Evolutionary conservation across 2,113 vertebrate genomes (phyloP), one percentile per base, ranked within the genome.

Genomic region (Caranx ignobilis): DNA sequence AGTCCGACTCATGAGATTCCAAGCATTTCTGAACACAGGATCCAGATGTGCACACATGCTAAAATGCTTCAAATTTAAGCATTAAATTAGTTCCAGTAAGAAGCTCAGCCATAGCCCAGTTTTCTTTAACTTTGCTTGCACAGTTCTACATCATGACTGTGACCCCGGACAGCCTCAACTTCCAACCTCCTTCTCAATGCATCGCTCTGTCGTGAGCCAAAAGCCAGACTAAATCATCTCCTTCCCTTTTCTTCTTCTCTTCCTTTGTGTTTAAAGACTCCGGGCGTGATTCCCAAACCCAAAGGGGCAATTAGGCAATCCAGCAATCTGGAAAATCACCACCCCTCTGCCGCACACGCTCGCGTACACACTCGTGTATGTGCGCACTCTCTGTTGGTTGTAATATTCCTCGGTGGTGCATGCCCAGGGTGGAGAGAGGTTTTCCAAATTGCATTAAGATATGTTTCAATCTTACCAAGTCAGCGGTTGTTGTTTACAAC

Each of bases 271-370:
- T 81, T 77, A 18, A 79, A 80, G 64, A 76, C 48, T 85, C 81
- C 45, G 69, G 89, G 88, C 78, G 45, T 43, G 61, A 88, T 86
- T 90, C 82, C 85, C 77, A 84, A 91, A 84, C 50, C 87, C 83
- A 84, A 84, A 83, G 77, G 65, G 75, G 54, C 75, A 91, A 88
- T 91, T 87, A 85, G 63, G 72, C 84, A 81, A 91, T 91, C 69
- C 86, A 73, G 82, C 80, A 81, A 87, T 83, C 77, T 86, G 78
- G 81, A 90, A 85, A 90, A 86, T 79, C 86, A 66, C 87, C 70
- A 60, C 75, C 82, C 81, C 76, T 84, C 56, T 56, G 67, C 34
- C 0, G 18, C 47, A 59, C 77, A 77, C 72, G n/a, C 60, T 34
- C 43, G 3, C 4, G 79, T 13, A 64, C 60, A 31, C 73, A 62